These are phyloP conservation scores for Fragum fragum DNA, from an alignment of 2,888 invertebrate genomes.

Conservation along the genomic window DNA sequence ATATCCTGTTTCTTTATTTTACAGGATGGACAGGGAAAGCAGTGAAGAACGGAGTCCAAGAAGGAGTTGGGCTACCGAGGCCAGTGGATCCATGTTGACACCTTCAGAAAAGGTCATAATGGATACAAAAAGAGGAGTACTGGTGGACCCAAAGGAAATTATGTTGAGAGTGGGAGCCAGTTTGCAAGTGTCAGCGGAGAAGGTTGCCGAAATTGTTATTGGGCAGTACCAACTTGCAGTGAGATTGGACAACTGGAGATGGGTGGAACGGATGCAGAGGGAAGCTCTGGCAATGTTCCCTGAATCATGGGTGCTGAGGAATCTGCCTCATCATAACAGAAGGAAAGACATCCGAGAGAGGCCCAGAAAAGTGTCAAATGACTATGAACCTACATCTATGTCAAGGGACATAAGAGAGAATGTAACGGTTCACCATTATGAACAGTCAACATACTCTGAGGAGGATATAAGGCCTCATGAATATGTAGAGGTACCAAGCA, in stretches of 20 bases:
- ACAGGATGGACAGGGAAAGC: too few relatives aligned
- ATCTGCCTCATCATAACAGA: not conserved
- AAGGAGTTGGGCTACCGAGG: too few relatives aligned
- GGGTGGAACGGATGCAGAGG: too few relatives aligned
- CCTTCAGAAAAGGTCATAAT: conserved; percentile 18
- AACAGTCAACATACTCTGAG: not conserved
- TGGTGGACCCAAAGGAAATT: too few relatives aligned
- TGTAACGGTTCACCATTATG: not conserved
- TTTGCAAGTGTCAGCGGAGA: too few relatives aligned
- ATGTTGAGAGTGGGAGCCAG: too few relatives aligned
- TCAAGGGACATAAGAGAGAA: too few relatives aligned
- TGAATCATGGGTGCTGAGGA: not conserved
- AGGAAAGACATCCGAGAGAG: not conserved
- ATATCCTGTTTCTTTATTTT: too few relatives aligned
- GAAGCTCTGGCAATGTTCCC: too few relatives aligned
- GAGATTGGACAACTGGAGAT: not conserved
- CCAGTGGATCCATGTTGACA: not conserved
- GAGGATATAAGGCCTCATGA: not conserved
- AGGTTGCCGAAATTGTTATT: not conserved
- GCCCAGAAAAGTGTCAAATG: not conserved
- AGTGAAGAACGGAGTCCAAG: too few relatives aligned
- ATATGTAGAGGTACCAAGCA: not conserved
- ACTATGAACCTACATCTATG: not conserved
- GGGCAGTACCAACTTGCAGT: conserved; percentile 5
- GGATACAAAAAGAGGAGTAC: too few relatives aligned